Evolutionary conservation across 2,113 vertebrate genomes (phyloP), one percentile per base, ranked within the genome.

Genomic region (Parus major): DNA sequence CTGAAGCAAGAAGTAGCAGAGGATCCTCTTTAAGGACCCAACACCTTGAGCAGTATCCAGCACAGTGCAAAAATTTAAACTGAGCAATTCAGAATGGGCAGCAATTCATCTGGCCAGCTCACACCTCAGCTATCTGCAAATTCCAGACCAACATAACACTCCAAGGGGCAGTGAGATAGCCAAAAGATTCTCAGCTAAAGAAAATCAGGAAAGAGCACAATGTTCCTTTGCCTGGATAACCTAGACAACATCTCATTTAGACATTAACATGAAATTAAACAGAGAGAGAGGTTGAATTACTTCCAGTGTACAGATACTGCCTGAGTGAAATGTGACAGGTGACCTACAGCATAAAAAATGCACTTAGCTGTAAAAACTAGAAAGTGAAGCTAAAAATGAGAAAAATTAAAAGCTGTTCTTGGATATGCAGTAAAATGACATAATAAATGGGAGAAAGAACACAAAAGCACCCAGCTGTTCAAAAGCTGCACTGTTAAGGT

Each of bases 201-300:
- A 82, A 83, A 91, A 91, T 73, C 61, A 77, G 82, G 41, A 63
- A 77, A 77, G 80, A 89, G 95, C 93, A 72, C 6, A 9, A 53
- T 6, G 33, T 93, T 96, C 81, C 50, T 77, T 50, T 73, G 69
- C 68, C 78, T 93, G 78, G 90, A 78, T 95, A 96, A 88, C 71
- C 56, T 41, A 95, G 93, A 93, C 91, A 97, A 90, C 83, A 68
- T 95, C 86, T 97, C 92, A n/a, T n/a, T 86, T 94, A 95, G 96
- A 84, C 88, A 75, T 84, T 35, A 96, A 57, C 27, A 73, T 71
- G 83, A 96, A 95, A 93, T 96, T 90, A 95, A 93, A 92, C 84
- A 96, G 88, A 76, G 39, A 86, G 60, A 49, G 76, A 28, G 55
- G n/a, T 52, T 96, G 95, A 96, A 95, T 93, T 92, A 35, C 49